Evolutionary conservation across 2,888 invertebrate genomes (phyloP).

Genomic region (Ctena decussata): DNA sequence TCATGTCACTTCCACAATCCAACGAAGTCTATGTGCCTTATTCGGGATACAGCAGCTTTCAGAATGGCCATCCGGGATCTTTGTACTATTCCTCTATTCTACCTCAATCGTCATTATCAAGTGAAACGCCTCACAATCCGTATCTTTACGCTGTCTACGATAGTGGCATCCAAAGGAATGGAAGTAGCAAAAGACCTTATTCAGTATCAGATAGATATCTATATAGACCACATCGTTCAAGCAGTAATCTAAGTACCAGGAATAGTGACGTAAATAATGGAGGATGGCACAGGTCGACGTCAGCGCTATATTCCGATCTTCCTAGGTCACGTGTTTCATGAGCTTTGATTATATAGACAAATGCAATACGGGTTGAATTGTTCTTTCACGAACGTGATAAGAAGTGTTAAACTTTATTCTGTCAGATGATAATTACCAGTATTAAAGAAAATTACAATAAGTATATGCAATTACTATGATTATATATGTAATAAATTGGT

Average conservation of each 20-base stretch:
- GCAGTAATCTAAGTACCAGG: not conserved
- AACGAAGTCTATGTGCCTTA: not conserved
- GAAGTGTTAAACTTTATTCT: too few species aligned
- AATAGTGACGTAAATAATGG: not conserved
- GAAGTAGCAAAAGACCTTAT: not conserved
- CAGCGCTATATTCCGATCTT: not conserved
- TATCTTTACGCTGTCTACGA: not conserved
- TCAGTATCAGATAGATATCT: not conserved
- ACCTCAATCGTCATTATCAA: not conserved
- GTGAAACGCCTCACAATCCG: not conserved
- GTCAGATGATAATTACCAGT: too few species aligned
- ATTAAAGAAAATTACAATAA: too few species aligned
- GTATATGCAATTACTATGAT: too few species aligned
- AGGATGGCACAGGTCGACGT: not conserved
- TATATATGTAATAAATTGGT: too few species aligned
- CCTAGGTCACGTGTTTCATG: not conserved
- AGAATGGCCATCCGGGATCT: not conserved
- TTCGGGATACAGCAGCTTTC: not conserved
- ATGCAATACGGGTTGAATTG: too few species aligned
- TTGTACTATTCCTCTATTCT: not conserved
- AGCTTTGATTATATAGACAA: too few species aligned
- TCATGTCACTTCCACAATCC: not conserved
- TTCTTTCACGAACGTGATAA: too few species aligned
- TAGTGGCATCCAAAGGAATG: not conserved
- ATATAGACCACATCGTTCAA: not conserved